These are phyloP conservation scores for Macrophya alboannulata DNA, from an alignment of 2,888 invertebrate species.

Conservation along the genomic window DNA sequence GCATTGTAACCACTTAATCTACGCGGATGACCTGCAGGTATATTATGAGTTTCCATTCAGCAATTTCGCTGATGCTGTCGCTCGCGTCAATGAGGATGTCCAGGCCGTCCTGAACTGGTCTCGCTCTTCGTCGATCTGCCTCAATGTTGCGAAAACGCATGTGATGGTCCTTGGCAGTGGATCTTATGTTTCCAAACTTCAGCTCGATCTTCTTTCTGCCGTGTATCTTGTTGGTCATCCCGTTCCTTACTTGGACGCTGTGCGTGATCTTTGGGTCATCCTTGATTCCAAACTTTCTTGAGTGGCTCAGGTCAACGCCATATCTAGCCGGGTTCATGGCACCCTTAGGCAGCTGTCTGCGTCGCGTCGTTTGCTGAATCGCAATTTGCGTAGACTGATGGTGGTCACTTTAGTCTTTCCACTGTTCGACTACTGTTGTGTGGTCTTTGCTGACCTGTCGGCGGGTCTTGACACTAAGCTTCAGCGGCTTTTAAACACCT, in stretches of 20 bases:
- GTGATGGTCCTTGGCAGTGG: constrained; percentile 35
- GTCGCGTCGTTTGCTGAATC: background rate
- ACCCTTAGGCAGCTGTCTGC: background rate
- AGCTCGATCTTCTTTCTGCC: background rate
- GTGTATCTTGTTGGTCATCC: background rate
- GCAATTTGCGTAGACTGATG: background rate
- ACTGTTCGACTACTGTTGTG: constrained; percentile 17
- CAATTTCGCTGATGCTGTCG: background rate
- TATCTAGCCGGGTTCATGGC: constrained; percentile 38
- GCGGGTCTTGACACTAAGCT: background rate
- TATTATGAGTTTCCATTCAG: background rate
- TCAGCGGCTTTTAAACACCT: background rate
- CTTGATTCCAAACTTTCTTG: constrained; percentile 48
- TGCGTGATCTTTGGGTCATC: constrained; percentile 28
- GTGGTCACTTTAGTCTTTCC: background rate
- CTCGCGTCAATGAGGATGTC: background rate
- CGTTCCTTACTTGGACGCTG: constrained; percentile 9
- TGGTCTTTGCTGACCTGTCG: background rate
- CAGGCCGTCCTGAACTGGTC: constrained; percentile 16
- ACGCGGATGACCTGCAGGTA: constrained; percentile 54
- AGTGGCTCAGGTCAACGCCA: constrained; percentile 3
- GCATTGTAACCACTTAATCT: constrained; percentile 5
- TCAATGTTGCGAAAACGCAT: constrained; percentile 6
- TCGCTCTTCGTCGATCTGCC: background rate
- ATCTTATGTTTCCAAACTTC: constrained; percentile 23